These are phyloP conservation scores for Daubentonia madagascariensis DNA, from an alignment of 2,113 vertebrate genomes.

Conservation along the genomic window DNA sequence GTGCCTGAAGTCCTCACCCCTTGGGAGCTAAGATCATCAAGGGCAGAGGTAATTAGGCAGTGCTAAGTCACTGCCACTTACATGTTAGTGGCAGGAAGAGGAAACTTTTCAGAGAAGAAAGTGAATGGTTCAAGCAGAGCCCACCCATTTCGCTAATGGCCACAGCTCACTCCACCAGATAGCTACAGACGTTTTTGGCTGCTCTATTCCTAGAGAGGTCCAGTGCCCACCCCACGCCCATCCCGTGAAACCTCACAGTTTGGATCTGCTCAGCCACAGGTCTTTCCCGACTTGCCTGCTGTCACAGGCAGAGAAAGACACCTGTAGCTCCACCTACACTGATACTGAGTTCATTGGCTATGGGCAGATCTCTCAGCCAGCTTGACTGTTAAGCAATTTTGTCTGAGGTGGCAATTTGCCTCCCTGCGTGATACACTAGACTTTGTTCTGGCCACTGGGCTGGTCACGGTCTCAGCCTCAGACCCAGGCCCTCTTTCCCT, in stretches of 20 bases:
- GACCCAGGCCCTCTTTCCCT: not conserved
- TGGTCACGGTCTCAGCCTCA: not conserved
- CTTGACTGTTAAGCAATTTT: not conserved
- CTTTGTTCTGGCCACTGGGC: not conserved
- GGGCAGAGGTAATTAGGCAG: constrained; percentile 26
- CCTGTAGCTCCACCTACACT: not conserved
- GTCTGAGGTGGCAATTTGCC: not conserved
- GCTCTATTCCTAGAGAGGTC: not conserved
- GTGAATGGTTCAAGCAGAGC: not conserved
- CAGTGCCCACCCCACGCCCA: too few relatives aligned
- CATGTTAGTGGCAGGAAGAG: not conserved
- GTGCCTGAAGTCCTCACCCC: not conserved
- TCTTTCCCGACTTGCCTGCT: not conserved
- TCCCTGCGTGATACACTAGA: accelerated
- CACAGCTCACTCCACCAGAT: not conserved
- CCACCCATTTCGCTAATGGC: not conserved
- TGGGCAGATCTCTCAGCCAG: not conserved
- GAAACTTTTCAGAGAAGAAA: not conserved
- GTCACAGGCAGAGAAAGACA: not conserved
- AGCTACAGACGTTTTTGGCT: not conserved
- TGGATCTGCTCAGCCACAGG: too few relatives aligned
- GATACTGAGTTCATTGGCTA: not conserved
- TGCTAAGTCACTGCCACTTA: not conserved
- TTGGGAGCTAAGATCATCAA: not conserved
- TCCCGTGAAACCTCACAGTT: not conserved